Evolutionary conservation across 1,140 invertebrate species (phyloP).

Genomic region (Fopius arisanus): DNA sequence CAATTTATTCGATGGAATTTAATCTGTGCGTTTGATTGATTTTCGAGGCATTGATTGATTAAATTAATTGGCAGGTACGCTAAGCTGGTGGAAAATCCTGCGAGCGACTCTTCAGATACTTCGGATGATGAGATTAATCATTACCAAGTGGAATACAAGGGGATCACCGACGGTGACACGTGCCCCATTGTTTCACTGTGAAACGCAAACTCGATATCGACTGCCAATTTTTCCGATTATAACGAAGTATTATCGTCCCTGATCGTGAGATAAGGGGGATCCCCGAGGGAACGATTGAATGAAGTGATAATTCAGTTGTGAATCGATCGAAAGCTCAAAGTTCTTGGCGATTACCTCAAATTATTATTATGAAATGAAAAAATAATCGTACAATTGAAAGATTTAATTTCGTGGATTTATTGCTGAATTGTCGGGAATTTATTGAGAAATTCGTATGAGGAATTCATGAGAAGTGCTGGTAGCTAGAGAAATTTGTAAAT

Average conservation of each 20-base stretch:
- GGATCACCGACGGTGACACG: constrained; percentile 1
- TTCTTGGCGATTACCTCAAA: too few species aligned
- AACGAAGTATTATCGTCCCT: background rate
- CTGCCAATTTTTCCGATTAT: background rate
- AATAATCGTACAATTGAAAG: too few species aligned
- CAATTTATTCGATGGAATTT: too few species aligned
- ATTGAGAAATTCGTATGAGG: too few species aligned
- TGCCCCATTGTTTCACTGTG: constrained; percentile 13
- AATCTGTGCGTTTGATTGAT: too few species aligned
- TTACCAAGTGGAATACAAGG: constrained; percentile 6
- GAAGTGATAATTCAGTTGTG: background rate
- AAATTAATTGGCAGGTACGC: constrained; percentile 58
- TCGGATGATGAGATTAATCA: constrained; percentile 40
- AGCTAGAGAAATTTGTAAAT: constrained; percentile 15
- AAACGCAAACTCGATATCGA: background rate
- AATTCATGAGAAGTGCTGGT: too few species aligned
- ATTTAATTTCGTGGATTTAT: too few species aligned
- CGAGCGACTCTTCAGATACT: constrained; percentile 30
- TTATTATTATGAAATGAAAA: too few species aligned
- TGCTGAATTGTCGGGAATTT: too few species aligned
- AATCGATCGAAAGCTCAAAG: too few species aligned
- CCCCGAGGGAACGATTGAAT: background rate
- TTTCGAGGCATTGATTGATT: too few species aligned
- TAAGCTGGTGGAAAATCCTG: constrained; percentile 48
- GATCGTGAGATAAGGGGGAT: background rate